Evolutionary conservation across 2,113 vertebrate species (phyloP), one percentile per base, ranked within the genome.

Genomic region (Merops nubicus): DNA sequence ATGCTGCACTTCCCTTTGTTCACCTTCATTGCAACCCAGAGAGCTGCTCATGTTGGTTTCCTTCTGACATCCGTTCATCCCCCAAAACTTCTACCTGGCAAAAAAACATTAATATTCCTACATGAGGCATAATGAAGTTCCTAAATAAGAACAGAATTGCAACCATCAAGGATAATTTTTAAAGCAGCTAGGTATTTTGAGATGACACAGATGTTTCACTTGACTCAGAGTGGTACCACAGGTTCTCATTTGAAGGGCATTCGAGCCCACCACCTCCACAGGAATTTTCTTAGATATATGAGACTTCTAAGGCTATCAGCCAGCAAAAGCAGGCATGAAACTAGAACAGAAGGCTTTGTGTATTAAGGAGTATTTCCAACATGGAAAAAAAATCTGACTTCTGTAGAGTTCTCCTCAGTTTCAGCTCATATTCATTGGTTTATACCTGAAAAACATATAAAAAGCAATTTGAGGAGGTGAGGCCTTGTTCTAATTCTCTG

Each of bases 1-100:
- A 42, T 20, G 17, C 38, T 38, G 12, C 0, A 0, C 63, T 54
- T 56, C 48, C 15, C 31, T 47, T 48, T 2, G 3, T 51, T 74
- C 33, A 22, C 26, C 45, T 70, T 60, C 25, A 53, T 36, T 42
- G 26, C 11, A 83, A 69, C 0, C 0, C 15, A 22, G 8, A 20
- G 11, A 5, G 11, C 6, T 63, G 23, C 33, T 93, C 21, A 47
- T 88, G 95, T 69, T 43, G 17, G 29, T 69, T 85, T 84, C 50
- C 38, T 70, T 73, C 40, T 72, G 70, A n/a, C n/a, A 53, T 60
- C 36, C 78, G 14, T 21, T 22, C 7, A 54, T 67, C 38, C 26
- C 25, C 47, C 38, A 50, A 48, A 88, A 81, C 3, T 50, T 88
- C 31, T 45, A 17, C 6, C 6, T 2, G 12, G 57, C 29, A 48